Evolutionary conservation across 1,140 invertebrate species (phyloP).

Genomic region (Micrasema longulum): DNA sequence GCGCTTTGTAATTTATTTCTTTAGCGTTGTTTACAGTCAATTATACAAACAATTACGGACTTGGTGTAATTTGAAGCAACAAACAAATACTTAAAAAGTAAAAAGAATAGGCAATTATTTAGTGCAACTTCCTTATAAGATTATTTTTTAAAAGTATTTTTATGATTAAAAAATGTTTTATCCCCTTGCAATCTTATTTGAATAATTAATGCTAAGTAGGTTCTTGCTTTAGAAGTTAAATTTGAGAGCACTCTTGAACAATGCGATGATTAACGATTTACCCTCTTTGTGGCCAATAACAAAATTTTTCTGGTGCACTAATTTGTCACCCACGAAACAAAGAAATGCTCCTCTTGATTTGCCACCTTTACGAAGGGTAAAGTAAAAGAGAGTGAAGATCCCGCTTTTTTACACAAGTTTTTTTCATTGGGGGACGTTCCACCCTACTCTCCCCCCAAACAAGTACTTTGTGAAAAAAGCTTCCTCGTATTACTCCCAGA

Average conservation of each 20-base stretch:
- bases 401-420: constrained; percentile 42
- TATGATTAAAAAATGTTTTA: too few relatives aligned
- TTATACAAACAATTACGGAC: too few relatives aligned
- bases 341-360: constrained; percentile 19
- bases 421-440: constrained; percentile 18
- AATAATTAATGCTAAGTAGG: too few relatives aligned
- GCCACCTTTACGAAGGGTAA: constrained; percentile 29
- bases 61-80: too few relatives aligned
- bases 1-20: neutral
- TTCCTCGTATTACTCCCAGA: constrained; percentile 43
- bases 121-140: too few relatives aligned
- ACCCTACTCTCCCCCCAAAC: constrained; percentile 10
- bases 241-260: constrained; percentile 4
- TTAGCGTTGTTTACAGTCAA: neutral
- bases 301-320: constrained; percentile 26
- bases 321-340: constrained; percentile 31
- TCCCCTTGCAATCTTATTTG: too few relatives aligned
- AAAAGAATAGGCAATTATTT: too few relatives aligned
- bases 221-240: too few relatives aligned
- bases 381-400: constrained; percentile 40
- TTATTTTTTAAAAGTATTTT: too few relatives aligned
- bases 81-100: too few relatives aligned
- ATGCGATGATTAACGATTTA: constrained; percentile 19
- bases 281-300: constrained; percentile 25
- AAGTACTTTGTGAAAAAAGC: constrained; percentile 39